A percentile compares a stretch with the other conserved stretches of the same genome.
Evolutionary conservation across 2,888 invertebrate species (phyloP).

Genomic region (Pardosa pseudoannulata): DNA sequence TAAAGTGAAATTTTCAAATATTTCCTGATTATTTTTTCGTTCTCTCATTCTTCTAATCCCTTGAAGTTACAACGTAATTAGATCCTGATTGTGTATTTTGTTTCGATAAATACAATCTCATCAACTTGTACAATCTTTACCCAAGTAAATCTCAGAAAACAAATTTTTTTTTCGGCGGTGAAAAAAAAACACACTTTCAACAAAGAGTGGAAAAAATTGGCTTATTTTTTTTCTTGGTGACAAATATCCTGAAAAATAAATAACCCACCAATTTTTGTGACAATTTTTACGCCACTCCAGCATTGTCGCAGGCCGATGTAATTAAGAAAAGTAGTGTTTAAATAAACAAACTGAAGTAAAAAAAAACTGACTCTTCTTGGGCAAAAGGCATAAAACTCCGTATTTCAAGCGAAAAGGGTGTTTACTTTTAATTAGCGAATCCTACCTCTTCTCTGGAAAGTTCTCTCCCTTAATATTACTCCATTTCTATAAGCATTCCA

Average conservation of each 20-base stretch:
- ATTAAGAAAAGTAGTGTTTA: constrained; percentile 66
- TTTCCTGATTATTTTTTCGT: too few species aligned
- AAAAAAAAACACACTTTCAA: background rate
- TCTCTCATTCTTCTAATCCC: too few species aligned
- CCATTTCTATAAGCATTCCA: constrained; percentile 55
- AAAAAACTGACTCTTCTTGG: background rate
- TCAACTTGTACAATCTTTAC: too few species aligned
- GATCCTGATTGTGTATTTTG: too few species aligned
- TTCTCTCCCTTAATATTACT: constrained; percentile 39
- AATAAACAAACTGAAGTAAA: constrained; percentile 44
- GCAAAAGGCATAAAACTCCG: constrained; percentile 58
- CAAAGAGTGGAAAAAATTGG: background rate
- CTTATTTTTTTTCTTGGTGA: background rate
- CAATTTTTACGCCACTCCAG: constrained; percentile 46
- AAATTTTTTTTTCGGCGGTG: too few species aligned
- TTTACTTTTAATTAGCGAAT: constrained; percentile 71
- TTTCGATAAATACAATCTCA: too few species aligned
- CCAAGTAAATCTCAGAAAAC: too few species aligned
- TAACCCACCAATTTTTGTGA: constrained; percentile 28
- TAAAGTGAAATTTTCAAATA: too few species aligned
- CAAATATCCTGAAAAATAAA: constrained; percentile 4
- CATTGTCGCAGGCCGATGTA: constrained; percentile 55
- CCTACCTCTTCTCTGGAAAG: constrained; percentile 15
- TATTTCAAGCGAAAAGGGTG: constrained; percentile 53
- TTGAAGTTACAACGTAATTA: too few species aligned